Evolutionary conservation across 2,797 vertebrate genomes (phyloP).

Genomic region (Centroberyx gerrardi): DNA sequence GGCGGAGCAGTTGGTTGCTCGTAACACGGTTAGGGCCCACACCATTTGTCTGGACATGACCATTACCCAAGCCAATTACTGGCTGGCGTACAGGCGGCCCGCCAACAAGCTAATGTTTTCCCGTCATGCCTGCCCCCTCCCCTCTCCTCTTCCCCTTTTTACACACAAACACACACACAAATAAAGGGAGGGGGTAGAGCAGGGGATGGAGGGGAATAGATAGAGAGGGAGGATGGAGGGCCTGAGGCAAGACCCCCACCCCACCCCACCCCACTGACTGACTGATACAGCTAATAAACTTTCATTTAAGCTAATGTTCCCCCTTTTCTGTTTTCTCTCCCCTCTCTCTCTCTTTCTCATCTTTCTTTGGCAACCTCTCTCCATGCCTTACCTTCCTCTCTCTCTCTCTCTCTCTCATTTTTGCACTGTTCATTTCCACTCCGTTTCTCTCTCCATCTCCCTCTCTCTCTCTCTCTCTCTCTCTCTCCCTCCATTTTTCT

Average conservation of each 20-base stretch:
- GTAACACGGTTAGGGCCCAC: slow-evolving; percentile 76
- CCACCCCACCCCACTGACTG: slow-evolving; percentile 62
- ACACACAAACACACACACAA: slow-evolving; percentile 35
- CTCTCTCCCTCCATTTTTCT: slow-evolving; percentile 28
- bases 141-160: slow-evolving; percentile 46
- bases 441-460: slow-evolving; percentile 4
- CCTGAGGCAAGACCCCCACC: slow-evolving; percentile 66
- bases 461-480: neutral
- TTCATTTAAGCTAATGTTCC: slow-evolving; percentile 84
- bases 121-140: slow-evolving; percentile 75
- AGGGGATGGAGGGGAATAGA: slow-evolving; percentile 7
- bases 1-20: slow-evolving; percentile 70
- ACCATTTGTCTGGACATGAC: slow-evolving; percentile 84
- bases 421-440: slow-evolving; percentile 19
- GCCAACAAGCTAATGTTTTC: slow-evolving; percentile 84
- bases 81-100: slow-evolving; percentile 77
- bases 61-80: slow-evolving; percentile 83
- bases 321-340: slow-evolving; percentile 22
- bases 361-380: neutral
- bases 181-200: slow-evolving; percentile 17
- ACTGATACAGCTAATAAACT: slow-evolving; percentile 86
- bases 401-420: slow-evolving; percentile 12
- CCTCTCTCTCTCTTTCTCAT: neutral
- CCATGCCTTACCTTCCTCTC: neutral
- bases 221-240: slow-evolving; percentile 62